Percentiles rank a stretch among this genome's conserved stretches.
These are phyloP conservation scores for Notoglanidium macrostoma DNA, from an alignment of 2,797 vertebrate genomes.

Conservation along the genomic window DNA sequence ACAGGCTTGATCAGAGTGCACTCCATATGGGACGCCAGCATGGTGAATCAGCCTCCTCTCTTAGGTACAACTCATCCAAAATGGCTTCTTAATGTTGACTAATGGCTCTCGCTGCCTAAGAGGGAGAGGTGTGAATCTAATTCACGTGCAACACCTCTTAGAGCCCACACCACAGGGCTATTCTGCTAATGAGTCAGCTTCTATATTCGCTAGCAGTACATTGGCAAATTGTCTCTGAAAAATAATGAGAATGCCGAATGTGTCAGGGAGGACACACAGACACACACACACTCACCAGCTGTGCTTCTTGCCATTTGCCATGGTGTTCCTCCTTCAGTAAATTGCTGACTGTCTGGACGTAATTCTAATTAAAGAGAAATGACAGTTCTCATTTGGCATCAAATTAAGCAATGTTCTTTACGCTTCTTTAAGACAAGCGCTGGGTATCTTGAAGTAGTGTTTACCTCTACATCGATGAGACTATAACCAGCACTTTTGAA, in stretches of 20 bases:
- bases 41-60: constrained; percentile 40
- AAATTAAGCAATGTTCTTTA: constrained; percentile 1
- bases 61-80: constrained; percentile 39
- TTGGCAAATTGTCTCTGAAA: constrained; percentile 3
- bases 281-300: constrained; percentile 85
- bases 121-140: constrained; percentile 26
- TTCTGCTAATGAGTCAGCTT: constrained; percentile 42
- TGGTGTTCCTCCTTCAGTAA: constrained; percentile 91
- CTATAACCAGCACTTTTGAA: constrained; percentile 86
- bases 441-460: not conserved
- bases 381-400: not conserved
- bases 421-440: not conserved
- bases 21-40: constrained; percentile 22
- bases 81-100: constrained; percentile 39
- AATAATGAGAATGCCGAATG: constrained; percentile 31
- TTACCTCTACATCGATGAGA: constrained; percentile 88
- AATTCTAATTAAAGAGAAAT: constrained; percentile 80
- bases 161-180: constrained; percentile 6
- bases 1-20: constrained; percentile 12
- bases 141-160: constrained; percentile 18
- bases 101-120: constrained; percentile 13
- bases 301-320: constrained; percentile 96
- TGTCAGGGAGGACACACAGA: constrained; percentile 44
- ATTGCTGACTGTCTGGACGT: constrained; percentile 95
- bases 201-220: constrained; percentile 29